Base-by-base conservation (phyloP, 1,140 invertebrate species). In the Lepeophtheirus salmonis region DNA sequence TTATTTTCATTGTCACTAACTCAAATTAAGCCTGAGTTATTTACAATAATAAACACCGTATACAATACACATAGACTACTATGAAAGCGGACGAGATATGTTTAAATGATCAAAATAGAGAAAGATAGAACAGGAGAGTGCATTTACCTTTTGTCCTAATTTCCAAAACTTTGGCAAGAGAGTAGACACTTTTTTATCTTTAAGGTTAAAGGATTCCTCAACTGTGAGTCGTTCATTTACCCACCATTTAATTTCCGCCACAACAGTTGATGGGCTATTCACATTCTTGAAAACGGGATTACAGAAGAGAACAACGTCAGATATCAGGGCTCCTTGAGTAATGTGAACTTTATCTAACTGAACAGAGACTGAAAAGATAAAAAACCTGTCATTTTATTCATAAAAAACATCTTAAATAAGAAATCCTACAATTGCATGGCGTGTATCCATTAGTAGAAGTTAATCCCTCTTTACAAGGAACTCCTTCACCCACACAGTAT, bases 401-500 rank as follows among this genome's bases (percentile, higher is more conserved):
- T 41, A 10, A 41, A 41, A 41, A 3, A 50, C 14, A 52, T 10
- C 6, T 41, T 41, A 41, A 41, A 41, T 41, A 41, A 41, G n/a
- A 41, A 41, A 17, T 21, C 59, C 54, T 25, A 61, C 59, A 61
- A 26, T 61, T 25, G 25, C 59, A 61, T n/a, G 59, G 59, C 14
- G 59, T 61, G 25, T 55, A 61, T 20, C 59, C 59, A 17, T 25
- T 54, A 16, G 14, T 14, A 16, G 50, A 56, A 18, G 59, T 21
- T 18, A 61, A 25, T 22, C 59, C 59, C 21, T 54, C 48, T 3
- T 52, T 52, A 30, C 59, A 61, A 1, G 59, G 59, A n/a, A 61
- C 50, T 13, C 59, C 50, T 24, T 61, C 50, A 16, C 59, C 59
- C 16, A 53, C 51, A 30, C 59, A 61, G 50, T 61, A 61, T 21